These are phyloP conservation scores for Micropoecilia bifurca DNA, from an alignment of 2,797 vertebrate genomes.

Conservation along the genomic window DNA sequence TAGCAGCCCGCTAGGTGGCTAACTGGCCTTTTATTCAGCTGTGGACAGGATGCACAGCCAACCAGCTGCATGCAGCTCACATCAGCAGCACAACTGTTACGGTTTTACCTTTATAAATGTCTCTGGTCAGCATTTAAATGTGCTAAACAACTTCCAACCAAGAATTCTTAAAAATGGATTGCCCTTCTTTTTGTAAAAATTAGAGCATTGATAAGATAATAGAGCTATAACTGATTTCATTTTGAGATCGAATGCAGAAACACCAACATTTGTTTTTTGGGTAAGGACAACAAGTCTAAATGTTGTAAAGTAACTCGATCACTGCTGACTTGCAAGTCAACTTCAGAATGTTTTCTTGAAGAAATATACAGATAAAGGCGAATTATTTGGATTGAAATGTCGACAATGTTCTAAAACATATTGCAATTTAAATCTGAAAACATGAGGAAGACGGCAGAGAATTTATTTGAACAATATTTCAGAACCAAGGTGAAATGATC, in stretches of 20 bases:
- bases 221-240: neutral
- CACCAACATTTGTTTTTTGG: neutral
- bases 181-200: neutral
- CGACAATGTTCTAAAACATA: no score
- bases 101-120: neutral
- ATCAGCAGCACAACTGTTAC: conserved; percentile 21
- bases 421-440: neutral
- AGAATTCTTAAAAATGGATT: neutral
- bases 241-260: neutral
- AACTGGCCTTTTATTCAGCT: conserved; percentile 81
- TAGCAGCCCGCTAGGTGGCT: conserved; percentile 84
- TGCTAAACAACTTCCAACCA: neutral
- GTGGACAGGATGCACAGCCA: conserved; percentile 58
- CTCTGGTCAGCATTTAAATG: neutral
- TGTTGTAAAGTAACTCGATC: neutral
- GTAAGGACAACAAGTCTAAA: neutral
- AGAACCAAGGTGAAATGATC: no score
- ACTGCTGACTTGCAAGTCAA: neutral
- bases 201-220: neutral
- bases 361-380: neutral
- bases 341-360: neutral
- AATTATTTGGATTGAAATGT: neutral
- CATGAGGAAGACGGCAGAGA: neutral
- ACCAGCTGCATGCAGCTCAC: conserved; percentile 44
- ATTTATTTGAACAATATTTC: neutral